Percentiles rank a stretch among this genome's conserved stretches.
Evolutionary conservation across 2,797 vertebrate genomes (phyloP).

Genomic region (Notoglanidium macrostoma): DNA sequence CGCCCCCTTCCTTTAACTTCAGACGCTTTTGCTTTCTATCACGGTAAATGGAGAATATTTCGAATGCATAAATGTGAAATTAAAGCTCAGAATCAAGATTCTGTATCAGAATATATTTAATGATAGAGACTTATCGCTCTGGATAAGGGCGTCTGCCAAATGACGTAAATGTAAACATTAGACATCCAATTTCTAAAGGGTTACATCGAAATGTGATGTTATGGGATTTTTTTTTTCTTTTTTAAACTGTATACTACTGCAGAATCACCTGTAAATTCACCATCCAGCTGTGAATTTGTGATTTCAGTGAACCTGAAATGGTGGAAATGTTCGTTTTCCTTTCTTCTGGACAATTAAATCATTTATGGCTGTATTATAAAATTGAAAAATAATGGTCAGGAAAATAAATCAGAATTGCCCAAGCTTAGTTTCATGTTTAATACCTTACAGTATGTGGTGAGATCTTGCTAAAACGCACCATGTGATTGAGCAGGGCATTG

Average conservation of each 20-base stretch:
- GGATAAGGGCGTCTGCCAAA: too few species aligned
- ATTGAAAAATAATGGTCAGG: not conserved
- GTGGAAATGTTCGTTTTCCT: not conserved
- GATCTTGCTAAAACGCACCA: not conserved
- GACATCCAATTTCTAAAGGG: too few species aligned
- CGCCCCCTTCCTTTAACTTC: not conserved
- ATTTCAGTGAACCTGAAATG: not conserved
- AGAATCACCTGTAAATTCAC: not conserved
- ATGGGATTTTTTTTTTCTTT: too few species aligned
- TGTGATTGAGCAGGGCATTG: not conserved
- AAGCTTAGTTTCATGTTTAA: not conserved
- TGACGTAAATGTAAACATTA: too few species aligned
- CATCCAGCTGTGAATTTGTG: not conserved
- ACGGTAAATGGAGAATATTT: not conserved
- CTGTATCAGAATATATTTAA: too few species aligned
- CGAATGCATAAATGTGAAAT: too few species aligned
- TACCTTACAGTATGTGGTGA: not conserved
- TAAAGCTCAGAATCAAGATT: not conserved
- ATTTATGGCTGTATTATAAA: not conserved
- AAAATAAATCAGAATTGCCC: not conserved
- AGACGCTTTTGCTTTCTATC: not conserved
- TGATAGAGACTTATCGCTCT: too few species aligned
- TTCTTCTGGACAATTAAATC: too few species aligned
- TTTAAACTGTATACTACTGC: too few species aligned
- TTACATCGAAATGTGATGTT: too few species aligned